Percentiles rank a stretch among this genome's conserved stretches.
These are phyloP conservation scores for Carposina sasakii DNA, from an alignment of 1,140 invertebrate genomes.

Conservation along the genomic window DNA sequence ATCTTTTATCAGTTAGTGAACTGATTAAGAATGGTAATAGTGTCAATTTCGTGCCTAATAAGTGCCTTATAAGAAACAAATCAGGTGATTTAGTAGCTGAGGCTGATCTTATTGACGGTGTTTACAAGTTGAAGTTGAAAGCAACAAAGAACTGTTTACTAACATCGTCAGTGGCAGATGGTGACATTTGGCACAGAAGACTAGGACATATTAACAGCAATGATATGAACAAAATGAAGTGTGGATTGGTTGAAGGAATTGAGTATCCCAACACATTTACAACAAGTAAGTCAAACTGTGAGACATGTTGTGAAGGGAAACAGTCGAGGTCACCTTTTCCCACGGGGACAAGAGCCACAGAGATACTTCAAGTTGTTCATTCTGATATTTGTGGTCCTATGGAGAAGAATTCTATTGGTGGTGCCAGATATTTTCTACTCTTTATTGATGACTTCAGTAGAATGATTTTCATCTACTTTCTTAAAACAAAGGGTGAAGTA, in stretches of 20 bases:
- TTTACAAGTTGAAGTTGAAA: neutral
- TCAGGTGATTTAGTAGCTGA: neutral
- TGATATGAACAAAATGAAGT: neutral
- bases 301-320: neutral
- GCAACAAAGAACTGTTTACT: neutral
- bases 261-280: neutral
- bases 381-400: neutral
- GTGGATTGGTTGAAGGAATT: neutral
- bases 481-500: constrained; percentile 25
- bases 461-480: constrained; percentile 14
- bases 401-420: constrained; percentile 13
- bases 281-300: neutral
- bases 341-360: neutral
- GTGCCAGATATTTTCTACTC: constrained; percentile 24
- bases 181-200: neutral
- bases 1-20: constrained; percentile 37
- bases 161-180: neutral
- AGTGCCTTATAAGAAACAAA: neutral
- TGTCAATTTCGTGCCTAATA: neutral
- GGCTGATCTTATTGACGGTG: neutral
- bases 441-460: constrained; percentile 27
- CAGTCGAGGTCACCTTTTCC: neutral
- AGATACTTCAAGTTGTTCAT: neutral
- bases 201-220: neutral
- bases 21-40: constrained; percentile 24